Base-by-base conservation (phyloP, 2,113 vertebrate genomes). In the Microcebus jonahi region DNA sequence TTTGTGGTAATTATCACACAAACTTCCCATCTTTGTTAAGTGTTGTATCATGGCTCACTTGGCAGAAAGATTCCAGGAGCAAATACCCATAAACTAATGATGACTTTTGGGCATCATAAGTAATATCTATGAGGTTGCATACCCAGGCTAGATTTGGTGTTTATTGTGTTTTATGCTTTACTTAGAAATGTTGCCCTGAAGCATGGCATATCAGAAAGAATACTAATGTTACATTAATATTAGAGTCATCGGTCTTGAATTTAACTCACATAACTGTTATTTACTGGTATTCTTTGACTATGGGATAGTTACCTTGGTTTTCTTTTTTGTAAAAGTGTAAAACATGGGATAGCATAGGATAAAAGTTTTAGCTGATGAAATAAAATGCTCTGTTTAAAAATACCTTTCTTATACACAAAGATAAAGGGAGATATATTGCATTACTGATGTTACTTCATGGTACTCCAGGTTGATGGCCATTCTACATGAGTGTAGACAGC, bases 401-500 rank as follows among this genome's bases (percentile, higher is more conserved):
- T 67, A 45, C 70, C 9, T 73, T 75, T 53, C 2, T n/a, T n/a
- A 7, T 2, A 57, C 8, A 50, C 9, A n/a, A 25, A 50, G 3
- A 79, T 2, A 39, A 65, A 80, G 9, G 65, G 67, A 59, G 29
- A 25, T 31, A 29, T 5, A 67, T 59, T 61, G 3, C 4, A n/a
- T 45, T 18, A 48, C 34, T 17, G 67, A 48, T 48, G 8, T 73
- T 21, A 95, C 53, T 53, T 31, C 14, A 9, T 25, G 10, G 21
- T 39, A 31, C 20, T 42, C 20, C 8, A 42, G 14, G 9, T 94
- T 81, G 25, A 36, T 70, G 45, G 31, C 23, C n/a, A 31, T 31
- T 11, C 0, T 1, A 0, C 1, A 7, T 42, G 39, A 36, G 0
- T 29, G 11, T 68, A 36, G 68, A 48, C 18, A 75, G 14, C 11